Evolutionary conservation across 2,888 invertebrate species (phyloP).

Genomic region (Pristionchus entomophagus): DNA sequence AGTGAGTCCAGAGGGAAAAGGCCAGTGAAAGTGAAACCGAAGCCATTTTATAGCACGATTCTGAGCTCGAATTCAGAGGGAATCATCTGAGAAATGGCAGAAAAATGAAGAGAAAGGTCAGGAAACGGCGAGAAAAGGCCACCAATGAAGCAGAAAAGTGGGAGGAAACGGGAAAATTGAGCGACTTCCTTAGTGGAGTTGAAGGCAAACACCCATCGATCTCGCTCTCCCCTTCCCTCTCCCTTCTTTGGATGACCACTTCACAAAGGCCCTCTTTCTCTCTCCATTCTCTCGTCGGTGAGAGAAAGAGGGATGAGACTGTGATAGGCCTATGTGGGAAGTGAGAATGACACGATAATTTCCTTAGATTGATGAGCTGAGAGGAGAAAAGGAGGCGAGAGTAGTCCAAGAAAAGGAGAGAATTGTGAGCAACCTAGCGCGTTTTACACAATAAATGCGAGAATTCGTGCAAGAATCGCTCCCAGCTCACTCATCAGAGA

Average conservation of each 20-base stretch:
- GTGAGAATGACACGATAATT: neutral
- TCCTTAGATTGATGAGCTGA: too few species aligned
- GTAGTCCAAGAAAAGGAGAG: too few species aligned
- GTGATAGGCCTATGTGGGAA: too few species aligned
- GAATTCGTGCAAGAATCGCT: too few species aligned
- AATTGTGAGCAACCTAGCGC: too few species aligned
- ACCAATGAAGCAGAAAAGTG: neutral
- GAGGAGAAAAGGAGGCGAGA: too few species aligned
- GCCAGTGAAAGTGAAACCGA: neutral
- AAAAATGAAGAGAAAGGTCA: too few species aligned
- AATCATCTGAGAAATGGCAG: too few species aligned
- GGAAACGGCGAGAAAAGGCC: neutral
- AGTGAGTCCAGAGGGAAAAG: neutral
- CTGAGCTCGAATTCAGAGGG: neutral
- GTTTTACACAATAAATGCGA: too few species aligned
- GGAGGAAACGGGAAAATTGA: neutral
- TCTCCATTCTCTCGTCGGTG: neutral
- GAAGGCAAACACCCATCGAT: neutral
- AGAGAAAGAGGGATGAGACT: too few species aligned
- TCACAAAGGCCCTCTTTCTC: neutral
- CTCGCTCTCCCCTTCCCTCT: neutral
- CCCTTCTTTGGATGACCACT: neutral
- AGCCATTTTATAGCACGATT: neutral
- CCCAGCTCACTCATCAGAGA: constrained; percentile 5
- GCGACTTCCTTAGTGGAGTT: neutral